Conservation (phyloP, 2,888 invertebrate species). For the Leptopilina syphax region DNA sequence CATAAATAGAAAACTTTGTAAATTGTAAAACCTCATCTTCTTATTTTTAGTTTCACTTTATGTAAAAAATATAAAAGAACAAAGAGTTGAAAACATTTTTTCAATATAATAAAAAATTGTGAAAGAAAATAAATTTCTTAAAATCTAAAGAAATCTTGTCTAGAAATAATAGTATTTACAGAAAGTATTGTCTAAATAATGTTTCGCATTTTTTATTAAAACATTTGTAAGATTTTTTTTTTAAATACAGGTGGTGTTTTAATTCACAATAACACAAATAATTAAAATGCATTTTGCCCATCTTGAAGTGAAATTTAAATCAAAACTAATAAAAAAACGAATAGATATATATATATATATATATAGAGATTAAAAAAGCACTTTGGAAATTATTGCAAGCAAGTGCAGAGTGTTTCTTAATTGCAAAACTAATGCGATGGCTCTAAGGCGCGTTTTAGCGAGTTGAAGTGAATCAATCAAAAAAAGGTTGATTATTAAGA, state of each 20-base stretch:
- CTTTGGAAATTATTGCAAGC: conserved; percentile 36
- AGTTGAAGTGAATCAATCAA: conserved; percentile 29
- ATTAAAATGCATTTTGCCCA: conserved; percentile 36
- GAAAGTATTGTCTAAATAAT: conserved; percentile 39
- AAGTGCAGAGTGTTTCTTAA: conserved; percentile 28
- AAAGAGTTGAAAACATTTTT: not conserved
- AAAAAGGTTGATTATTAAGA: conserved; percentile 30
- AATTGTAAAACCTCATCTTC: too few relatives aligned
- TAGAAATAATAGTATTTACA: conserved; percentile 39
- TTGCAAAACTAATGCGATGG: conserved; percentile 1
- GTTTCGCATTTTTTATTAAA: conserved; percentile 36
- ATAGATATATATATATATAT: not conserved
- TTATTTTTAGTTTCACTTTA: too few relatives aligned
- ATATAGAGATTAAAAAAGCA: conserved; percentile 8
- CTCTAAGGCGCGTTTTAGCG: conserved; percentile 34
- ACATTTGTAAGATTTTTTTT: conserved; percentile 31
- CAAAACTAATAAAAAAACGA: not conserved
- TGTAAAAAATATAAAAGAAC: conserved; percentile 2
- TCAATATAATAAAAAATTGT: not conserved
- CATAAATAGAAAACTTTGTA: too few relatives aligned
- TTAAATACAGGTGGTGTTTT: conserved; percentile 32
- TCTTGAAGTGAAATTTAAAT: conserved; percentile 12
- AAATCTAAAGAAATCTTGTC: conserved; percentile 26
- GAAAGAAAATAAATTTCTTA: conserved; percentile 25
- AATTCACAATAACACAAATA: conserved; percentile 16